phyloP scores from a whole-genome alignment of 2,113 vertebrate species.

The Pyrgilauda ruficollis region DNA sequence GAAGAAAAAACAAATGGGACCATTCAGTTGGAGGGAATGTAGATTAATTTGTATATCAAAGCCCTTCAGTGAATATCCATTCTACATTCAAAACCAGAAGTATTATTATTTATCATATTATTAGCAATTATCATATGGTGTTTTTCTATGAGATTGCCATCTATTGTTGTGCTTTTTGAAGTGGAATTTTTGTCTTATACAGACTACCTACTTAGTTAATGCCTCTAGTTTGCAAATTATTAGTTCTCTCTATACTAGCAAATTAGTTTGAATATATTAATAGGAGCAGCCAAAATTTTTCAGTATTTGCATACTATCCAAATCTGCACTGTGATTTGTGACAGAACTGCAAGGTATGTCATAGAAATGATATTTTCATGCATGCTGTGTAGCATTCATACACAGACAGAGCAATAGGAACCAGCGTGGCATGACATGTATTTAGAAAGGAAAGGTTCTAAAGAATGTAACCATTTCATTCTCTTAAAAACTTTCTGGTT shows the following conservation, averaged over 20 bases:
- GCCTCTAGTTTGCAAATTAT: conserved; percentile 29
- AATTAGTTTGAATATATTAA: conserved; percentile 63
- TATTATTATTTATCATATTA: too few species aligned
- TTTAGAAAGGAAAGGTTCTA: neutral
- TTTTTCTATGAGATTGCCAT: neutral
- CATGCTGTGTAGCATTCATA: neutral
- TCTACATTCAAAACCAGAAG: neutral
- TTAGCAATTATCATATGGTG: neutral
- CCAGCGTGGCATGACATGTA: neutral
- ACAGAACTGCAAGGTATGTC: conserved; percentile 71
- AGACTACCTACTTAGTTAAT: neutral
- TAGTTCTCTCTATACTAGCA: conserved; percentile 62
- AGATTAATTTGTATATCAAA: neutral
- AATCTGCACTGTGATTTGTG: conserved; percentile 64
- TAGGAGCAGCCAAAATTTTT: conserved; percentile 61
- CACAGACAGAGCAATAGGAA: neutral
- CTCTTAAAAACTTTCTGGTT: neutral
- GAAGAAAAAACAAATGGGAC: neutral
- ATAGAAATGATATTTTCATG: neutral
- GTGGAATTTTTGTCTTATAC: neutral
- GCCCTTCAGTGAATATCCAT: neutral
- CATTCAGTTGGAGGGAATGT: neutral
- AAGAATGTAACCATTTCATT: neutral
- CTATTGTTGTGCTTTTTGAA: neutral
- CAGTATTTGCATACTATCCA: conserved; percentile 63